Evolutionary conservation across 2,113 vertebrate genomes (phyloP), one percentile per base, ranked within the genome.

Genomic region (Prunella fulvescens): DNA sequence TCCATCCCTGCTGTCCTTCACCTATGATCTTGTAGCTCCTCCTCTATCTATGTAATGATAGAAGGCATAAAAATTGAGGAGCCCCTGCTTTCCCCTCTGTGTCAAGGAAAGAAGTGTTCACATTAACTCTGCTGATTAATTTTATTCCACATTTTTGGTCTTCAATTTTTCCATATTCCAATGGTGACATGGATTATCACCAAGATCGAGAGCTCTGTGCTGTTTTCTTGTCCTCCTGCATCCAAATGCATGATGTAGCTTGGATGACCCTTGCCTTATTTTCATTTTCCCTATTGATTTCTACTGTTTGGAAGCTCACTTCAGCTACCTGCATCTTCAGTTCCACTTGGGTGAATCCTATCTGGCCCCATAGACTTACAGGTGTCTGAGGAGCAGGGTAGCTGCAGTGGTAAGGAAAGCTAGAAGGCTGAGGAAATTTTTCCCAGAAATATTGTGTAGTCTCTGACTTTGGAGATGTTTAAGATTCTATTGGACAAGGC

Each of bases 111-210:
- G 25, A 50, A 1, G 6, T 11, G 39, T 35, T 82, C 17, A n/a
- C 22, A 40, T 74, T 57, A 66, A 39, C 7, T 47, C 24, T 40
- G 42, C 3, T 5, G 37, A 53, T 61, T 10, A 11, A 31, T 70
- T 69, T 84, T 69, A 4, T 56, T 47, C 15, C 26, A 51, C 42
- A 26, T 69, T 69, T 24, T 24, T 56, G 5, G 8, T n/a, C 44
- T 84, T 23, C 2, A 37, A 10, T 72, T 86, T 77, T 86, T 80
- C 17, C 10, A 29, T 47, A 45, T 79, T 74, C 28, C 9, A 33
- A 9, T 2, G 4, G 29, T 25, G 23, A 25, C 2, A n/a, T 35
- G 25, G 35, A 37, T 81, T 71, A 26, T 50, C 0, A 0, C 23
- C 42, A 35, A 42, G 28, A 54, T 18, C 3, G 10, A 54, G 35